Base-by-base conservation (phyloP, 2,888 invertebrate genomes). In the Miltochrista miniata region DNA sequence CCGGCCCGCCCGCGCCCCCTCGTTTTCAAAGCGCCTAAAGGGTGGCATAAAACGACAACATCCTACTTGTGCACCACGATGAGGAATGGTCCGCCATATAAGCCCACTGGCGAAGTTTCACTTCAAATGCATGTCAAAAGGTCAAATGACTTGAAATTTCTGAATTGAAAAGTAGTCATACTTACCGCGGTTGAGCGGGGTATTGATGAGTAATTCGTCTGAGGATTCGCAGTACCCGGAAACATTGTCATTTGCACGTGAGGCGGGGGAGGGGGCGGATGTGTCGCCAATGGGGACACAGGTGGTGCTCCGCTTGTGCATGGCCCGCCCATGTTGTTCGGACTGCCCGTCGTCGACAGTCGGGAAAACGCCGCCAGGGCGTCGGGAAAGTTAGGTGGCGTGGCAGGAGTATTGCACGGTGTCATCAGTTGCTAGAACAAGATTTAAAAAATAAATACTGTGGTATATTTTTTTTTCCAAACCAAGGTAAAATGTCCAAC, bases 351-450 rank as follows among this genome's bases (percentile, higher is more conserved):
- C 47, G 97, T 96, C 18, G 97, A 96, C 92, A 98, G 93, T 79
- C 97, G 96, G 10, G 97, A 96, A 83, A 98, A 96, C 47, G 97
- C 97, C 59, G 96, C 93, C 59, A 98, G 90, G 24, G 98, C 96
- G 79, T 98, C 98, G 3, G 98, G 98, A 80, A 98, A 98, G 87
- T 97, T 98, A 31, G 98, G 98, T 41, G 98, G 98, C 42, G 98
- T 98, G 45, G 98, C 98, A 46, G 98, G 98, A 51, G 98, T 98
- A 85, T 98, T 98, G 74, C 97, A 97, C 14, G 98, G 98, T 45
- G 98, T 97, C 93, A 97, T 97, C 87, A 96, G 87, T 95, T 97
- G 93, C 84, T 92, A 83, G 68, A 90, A 79, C 18, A 48, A 50
- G 18, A 24, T 24, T 24, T 2, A 24, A 24, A 4, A 24, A 24